Percentiles rank a stretch among this genome's conserved stretches.
These are phyloP conservation scores for Equus quagga DNA, from an alignment of 2,113 vertebrate species.

Conservation along the genomic window DNA sequence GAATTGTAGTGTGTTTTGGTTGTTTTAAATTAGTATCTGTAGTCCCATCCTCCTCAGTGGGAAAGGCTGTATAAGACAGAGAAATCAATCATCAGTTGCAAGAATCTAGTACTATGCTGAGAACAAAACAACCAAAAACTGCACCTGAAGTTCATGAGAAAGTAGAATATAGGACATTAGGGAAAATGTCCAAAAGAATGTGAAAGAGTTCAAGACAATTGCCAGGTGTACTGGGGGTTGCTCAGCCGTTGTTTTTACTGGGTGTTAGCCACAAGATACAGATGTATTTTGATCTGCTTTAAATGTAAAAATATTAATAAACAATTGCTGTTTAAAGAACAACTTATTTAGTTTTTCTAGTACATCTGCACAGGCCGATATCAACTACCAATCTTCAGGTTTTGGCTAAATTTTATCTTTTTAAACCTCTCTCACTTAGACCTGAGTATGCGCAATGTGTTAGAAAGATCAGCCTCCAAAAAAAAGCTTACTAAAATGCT, in stretches of 20 bases:
- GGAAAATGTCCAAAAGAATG: background rate
- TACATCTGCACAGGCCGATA: background rate
- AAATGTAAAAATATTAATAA: background rate
- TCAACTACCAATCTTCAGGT: background rate
- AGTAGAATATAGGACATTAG: background rate
- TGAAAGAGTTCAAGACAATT: background rate
- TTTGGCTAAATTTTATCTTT: background rate
- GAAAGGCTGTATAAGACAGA: background rate
- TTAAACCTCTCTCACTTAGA: background rate
- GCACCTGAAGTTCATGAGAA: background rate
- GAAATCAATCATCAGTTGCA: background rate
- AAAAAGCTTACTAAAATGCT: background rate
- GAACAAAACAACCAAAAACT: background rate
- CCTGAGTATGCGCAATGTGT: background rate
- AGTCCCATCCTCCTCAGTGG: background rate
- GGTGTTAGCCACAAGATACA: background rate
- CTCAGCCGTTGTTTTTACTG: background rate
- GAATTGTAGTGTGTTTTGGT: background rate
- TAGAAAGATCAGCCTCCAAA: background rate
- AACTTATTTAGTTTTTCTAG: background rate
- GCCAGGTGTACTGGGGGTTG: accelerated
- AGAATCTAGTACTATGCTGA: background rate
- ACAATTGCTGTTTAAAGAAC: background rate
- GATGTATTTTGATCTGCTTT: background rate
- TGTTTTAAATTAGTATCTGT: background rate